Evolutionary conservation across 2,113 vertebrate species (phyloP), one percentile per base, ranked within the genome.

Genomic region (Corythoichthys intestinalis): DNA sequence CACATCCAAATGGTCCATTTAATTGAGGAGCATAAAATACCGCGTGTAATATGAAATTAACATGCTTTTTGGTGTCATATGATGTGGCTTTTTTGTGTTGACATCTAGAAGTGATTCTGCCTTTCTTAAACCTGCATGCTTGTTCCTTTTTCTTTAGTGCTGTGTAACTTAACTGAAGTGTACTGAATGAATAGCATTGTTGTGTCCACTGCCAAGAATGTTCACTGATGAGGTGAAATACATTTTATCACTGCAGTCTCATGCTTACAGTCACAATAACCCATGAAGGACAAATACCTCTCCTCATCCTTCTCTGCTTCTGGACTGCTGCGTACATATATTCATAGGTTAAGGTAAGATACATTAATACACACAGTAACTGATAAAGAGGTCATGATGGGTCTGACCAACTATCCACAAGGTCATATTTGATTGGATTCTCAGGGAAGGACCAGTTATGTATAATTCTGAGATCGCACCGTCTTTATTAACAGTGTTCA

Each of bases 301-400:
- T 62, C 53, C 54, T 17, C 49, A 10, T 48, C 59, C 65, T 38
- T 59, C 39, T 28, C 67, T 8, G 46, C 66, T 73, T 7, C 2
- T 63, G 59, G 76, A 62, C 76, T 77, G 75, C 73, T 75, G 72
- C 12, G 54, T 20, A 57, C 12, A 28, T 20, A 57, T 35, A 57
- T 57, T 57, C 54, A 57, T 57, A 57, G 54, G 28, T 57, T 57
- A 35, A 35, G 54, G 54, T 57, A 57, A 57, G 34, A 57, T 57
- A 20, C 34, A 54, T 54, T 54, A 28, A 28, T 54, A 28, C 6
- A 28, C n/a, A 57, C 54, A 1, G 54, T 11, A 57, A 66, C 79
- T 72, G 71, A 84, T 82, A 80, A 84, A 77, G 68, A 64, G 81
- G 73, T 70, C 68, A 61, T 75, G 69, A 79, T 69, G 71, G 68